Evolutionary conservation across 2,888 invertebrate genomes (phyloP).

Genomic region (Trypoxylon attenuatum): DNA sequence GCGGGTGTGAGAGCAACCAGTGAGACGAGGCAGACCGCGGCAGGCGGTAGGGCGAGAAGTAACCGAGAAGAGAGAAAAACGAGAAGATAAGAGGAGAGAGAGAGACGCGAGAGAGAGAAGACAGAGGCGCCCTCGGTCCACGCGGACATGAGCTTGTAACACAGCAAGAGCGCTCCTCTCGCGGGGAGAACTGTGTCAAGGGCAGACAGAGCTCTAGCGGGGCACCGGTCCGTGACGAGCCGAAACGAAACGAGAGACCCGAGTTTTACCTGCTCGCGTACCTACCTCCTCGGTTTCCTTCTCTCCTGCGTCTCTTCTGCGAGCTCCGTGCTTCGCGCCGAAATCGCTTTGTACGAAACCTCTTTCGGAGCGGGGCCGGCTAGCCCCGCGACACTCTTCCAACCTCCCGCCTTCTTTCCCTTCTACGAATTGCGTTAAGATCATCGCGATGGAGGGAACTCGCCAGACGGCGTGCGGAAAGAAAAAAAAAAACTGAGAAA

Average conservation of each 20-base stretch:
- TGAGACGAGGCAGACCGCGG: no score
- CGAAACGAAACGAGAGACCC: slow-evolving; percentile 62
- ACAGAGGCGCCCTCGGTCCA: slow-evolving; percentile 48
- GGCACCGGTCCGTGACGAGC: slow-evolving; percentile 69
- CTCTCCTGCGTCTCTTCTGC: slow-evolving; percentile 6
- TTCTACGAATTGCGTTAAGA: slow-evolving; percentile 22
- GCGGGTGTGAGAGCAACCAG: no score
- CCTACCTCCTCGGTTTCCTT: slow-evolving; percentile 14
- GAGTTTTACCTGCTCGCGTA: slow-evolving; percentile 55
- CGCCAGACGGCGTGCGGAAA: neutral
- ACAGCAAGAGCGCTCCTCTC: slow-evolving; percentile 50
- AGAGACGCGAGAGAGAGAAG: slow-evolving; percentile 1
- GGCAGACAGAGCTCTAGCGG: slow-evolving; percentile 65
- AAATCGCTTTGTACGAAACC: slow-evolving; percentile 32
- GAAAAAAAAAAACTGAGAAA: slow-evolving; percentile 1
- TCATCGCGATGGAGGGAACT: slow-evolving; percentile 3
- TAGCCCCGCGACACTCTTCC: neutral
- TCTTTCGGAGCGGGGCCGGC: neutral
- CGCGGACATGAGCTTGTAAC: slow-evolving; percentile 41
- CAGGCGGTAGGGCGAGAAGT: no score
- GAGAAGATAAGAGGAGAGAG: neutral
- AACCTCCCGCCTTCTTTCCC: neutral
- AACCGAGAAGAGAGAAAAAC: neutral
- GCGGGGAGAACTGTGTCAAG: slow-evolving; percentile 71
- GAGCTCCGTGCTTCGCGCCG: slow-evolving; percentile 17